phyloP scores from a whole-genome alignment of 2,113 vertebrate genomes.

The Amphiprion percula region DNA sequence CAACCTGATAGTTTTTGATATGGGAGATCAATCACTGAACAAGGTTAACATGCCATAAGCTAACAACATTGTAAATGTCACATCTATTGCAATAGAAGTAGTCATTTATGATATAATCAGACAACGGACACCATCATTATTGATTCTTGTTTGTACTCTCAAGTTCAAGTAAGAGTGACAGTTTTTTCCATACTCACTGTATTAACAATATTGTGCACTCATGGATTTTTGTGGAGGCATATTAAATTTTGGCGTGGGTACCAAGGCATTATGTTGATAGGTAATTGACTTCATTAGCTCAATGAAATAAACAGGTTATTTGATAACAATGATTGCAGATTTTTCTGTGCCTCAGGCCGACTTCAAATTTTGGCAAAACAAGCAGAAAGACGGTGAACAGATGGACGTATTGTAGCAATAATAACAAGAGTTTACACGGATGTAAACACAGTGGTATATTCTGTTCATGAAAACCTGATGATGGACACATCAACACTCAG shows the following conservation, averaged over 20 bases:
- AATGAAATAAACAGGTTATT: conserved; percentile 79
- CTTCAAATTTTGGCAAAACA: not conserved
- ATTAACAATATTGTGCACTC: conserved; percentile 80
- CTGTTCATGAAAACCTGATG: not conserved
- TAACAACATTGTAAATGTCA: conserved; percentile 75
- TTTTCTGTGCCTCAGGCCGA: conserved; percentile 6
- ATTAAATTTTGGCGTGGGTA: conserved; percentile 74
- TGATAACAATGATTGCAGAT: conserved; percentile 50
- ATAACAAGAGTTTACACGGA: too few species aligned
- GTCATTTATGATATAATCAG: conserved; percentile 66
- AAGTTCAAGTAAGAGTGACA: conserved; percentile 65
- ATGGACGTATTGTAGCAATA: too few species aligned
- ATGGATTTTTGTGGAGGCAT: conserved; percentile 70
- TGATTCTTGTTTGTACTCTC: conserved; percentile 67
- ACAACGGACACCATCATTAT: conserved; percentile 48
- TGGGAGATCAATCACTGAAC: conserved; percentile 78
- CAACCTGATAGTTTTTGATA: conserved; percentile 66
- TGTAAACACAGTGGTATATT: not conserved
- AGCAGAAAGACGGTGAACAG: not conserved
- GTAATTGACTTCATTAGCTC: conserved; percentile 72
- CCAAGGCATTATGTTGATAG: conserved; percentile 74
- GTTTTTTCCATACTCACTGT: conserved; percentile 73
- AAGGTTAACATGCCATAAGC: conserved; percentile 71
- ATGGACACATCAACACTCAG: not conserved
- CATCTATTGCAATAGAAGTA: conserved; percentile 71